Base-by-base conservation (phyloP, 2,113 vertebrate genomes). In the Pelmatolapia mariae region DNA sequence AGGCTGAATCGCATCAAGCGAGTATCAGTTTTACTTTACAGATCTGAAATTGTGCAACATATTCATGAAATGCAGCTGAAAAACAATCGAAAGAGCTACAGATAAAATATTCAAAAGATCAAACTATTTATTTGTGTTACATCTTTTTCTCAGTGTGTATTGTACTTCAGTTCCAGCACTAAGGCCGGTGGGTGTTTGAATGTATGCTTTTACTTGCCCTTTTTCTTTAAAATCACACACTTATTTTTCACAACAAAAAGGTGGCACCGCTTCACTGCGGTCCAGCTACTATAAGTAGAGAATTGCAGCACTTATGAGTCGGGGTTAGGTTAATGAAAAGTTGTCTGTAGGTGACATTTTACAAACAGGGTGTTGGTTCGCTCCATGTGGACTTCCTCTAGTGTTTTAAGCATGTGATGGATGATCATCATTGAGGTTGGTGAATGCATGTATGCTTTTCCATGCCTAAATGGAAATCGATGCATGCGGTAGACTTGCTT, bases 71-170 rank as follows among this genome's bases (percentile, higher is more conserved):
- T 84, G 52, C 87, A 83, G 63, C 68, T 56, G 53, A 66, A 50
- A 78, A 79, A 79, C 78, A 82, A 80, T 89, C 85, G 24, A 68
- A 92, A 57, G 57, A 89, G 85, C 66, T 82, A 78, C 73, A 38
- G 83, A 84, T 81, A 47, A 87, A 89, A 83, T 54, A 66, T 88
- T 59, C 15, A 80, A 84, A 83, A 76, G 66, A 83, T 59, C 12
- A 56, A 90, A 53, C 83, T 95, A 96, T 96, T 95, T 96, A 96
- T 96, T 93, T 93, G 81, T 93, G 81, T 89, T 78, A 31, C 29
- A 50, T 90, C 80, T 86, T 52, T 89, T 89, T 87, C 86, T 82
- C 80, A 78, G 56, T 91, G 84, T 93, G n/a, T 63, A 47, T 40
- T 90, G 85, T 92, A 40, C 88, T 89, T 93, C 86, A 91, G 87